Percentiles rank a stretch among this genome's conserved stretches.
These are phyloP conservation scores for Epirrita christyi DNA, from an alignment of 2,888 invertebrate species.

Conservation along the genomic window DNA sequence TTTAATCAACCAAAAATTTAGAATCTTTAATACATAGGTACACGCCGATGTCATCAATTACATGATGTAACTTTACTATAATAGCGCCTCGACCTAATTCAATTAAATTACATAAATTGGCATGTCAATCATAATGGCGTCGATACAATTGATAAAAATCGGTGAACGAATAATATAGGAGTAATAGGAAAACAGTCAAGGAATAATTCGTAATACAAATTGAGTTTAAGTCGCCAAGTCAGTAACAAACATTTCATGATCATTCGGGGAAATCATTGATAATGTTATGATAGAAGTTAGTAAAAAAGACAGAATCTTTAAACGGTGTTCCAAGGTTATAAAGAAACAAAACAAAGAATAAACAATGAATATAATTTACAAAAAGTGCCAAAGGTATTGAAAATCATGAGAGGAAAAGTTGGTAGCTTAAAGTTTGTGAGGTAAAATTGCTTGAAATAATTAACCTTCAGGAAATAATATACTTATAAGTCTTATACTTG, in stretches of 20 bases:
- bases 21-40: too few species aligned
- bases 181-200: constrained; percentile 1
- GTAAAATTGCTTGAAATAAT: too few species aligned
- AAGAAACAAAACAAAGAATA: too few species aligned
- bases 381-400: too few species aligned
- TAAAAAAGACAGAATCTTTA: constrained; percentile 16
- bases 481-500: too few species aligned
- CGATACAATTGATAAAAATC: constrained; percentile 13
- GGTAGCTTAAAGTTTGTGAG: too few species aligned
- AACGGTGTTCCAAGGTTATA: background rate
- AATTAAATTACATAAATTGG: constrained; percentile 27
- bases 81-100: constrained; percentile 14
- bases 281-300: constrained; percentile 12
- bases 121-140: constrained; percentile 26
- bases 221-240: background rate
- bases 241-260: constrained; percentile 9
- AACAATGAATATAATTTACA: too few species aligned
- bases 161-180: too few species aligned
- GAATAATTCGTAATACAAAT: constrained; percentile 1
- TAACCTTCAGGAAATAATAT: too few species aligned
- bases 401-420: too few species aligned
- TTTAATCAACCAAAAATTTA: too few species aligned
- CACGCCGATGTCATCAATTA: background rate
- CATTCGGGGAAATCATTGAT: constrained; percentile 10
- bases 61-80: background rate